Evolutionary conservation across 2,797 vertebrate species (phyloP).

Genomic region (Halcyon chelicuti): DNA sequence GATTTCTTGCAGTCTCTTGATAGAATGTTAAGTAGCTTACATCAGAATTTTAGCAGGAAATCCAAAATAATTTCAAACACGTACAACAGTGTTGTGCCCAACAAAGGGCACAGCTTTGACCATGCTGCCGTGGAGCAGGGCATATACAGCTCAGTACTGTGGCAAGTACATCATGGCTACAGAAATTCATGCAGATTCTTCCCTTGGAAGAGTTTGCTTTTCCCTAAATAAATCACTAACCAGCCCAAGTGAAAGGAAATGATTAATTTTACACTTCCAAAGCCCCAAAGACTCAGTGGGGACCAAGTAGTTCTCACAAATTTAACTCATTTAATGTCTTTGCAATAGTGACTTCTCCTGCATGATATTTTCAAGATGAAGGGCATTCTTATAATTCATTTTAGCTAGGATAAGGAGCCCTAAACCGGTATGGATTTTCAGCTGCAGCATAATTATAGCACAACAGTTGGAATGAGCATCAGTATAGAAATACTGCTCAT

Average conservation of each 20-base stretch:
- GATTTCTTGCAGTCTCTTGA: background rate
- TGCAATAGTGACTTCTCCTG: background rate
- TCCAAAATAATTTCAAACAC: background rate
- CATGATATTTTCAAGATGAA: background rate
- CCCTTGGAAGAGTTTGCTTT: background rate
- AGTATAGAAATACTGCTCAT: background rate
- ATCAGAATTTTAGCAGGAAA: background rate
- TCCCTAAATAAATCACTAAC: background rate
- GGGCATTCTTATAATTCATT: background rate
- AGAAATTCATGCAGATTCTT: background rate
- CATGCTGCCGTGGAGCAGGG: accelerated
- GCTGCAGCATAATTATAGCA: background rate
- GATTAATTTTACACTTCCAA: background rate
- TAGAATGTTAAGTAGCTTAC: background rate
- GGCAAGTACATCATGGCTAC: background rate
- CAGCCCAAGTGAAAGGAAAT: background rate
- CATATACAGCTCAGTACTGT: background rate
- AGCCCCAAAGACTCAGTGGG: background rate
- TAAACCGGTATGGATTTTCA: background rate
- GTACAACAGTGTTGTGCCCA: no score
- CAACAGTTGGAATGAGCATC: background rate
- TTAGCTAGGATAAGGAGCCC: background rate
- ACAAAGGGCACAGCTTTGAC: background rate
- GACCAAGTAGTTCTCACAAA: background rate
- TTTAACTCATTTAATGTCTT: background rate